Conservation (phyloP, 2,113 vertebrate species). For the Atherinomorus stipes region DNA sequence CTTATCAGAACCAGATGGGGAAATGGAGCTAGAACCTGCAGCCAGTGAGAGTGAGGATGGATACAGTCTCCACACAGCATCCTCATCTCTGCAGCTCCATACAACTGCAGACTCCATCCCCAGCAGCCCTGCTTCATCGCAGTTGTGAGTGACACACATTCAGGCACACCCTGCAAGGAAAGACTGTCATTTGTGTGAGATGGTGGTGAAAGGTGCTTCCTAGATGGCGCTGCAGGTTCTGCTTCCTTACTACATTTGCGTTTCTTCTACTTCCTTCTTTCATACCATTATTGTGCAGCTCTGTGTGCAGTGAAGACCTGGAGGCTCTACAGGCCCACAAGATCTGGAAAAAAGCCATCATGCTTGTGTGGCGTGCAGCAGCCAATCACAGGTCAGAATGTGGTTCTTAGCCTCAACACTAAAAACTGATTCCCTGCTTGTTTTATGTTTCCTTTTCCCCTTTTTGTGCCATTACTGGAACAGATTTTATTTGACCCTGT, state of each 20-base stretch:
- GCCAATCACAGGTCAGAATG: conserved; percentile 93
- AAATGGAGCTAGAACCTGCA: conserved; percentile 88
- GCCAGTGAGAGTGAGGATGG: conserved; percentile 97
- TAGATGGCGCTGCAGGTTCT: conserved; percentile 2
- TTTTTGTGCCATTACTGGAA: background rate
- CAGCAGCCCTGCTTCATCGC: conserved; percentile 96
- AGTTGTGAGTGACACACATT: conserved; percentile 88
- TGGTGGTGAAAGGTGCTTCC: background rate
- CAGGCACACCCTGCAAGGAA: background rate
- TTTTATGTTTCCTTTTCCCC: background rate
- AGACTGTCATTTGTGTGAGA: background rate
- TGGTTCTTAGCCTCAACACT: background rate
- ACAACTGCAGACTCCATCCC: conserved; percentile 92
- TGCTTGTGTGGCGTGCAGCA: conserved; percentile 97
- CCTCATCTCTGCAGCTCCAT: conserved; percentile 91
- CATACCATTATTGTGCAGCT: conserved; percentile 76
- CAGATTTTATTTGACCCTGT: conserved; percentile 36
- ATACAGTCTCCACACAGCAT: conserved; percentile 91
- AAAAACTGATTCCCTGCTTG: background rate
- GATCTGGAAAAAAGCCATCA: conserved; percentile 99
- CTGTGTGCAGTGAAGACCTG: conserved; percentile 95
- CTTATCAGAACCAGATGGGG: conserved; percentile 88
- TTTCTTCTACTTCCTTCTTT: background rate
- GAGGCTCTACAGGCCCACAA: conserved; percentile 98
- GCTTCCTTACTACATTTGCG: background rate